phyloP scores from a whole-genome alignment of 2,797 vertebrate genomes.

The Microctenopoma steveboyesi region DNA sequence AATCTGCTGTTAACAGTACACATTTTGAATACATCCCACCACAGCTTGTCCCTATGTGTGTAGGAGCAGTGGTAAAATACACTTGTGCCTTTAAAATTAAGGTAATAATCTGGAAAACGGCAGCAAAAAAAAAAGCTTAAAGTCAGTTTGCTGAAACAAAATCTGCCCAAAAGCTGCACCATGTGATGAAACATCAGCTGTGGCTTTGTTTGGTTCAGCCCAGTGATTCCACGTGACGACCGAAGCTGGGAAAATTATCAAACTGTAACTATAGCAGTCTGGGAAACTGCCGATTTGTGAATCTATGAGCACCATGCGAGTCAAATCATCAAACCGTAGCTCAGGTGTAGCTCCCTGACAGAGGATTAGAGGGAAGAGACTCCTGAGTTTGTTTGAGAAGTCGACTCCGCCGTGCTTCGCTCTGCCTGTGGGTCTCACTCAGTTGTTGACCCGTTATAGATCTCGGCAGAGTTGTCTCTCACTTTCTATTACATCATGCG shows the following conservation, averaged over 20 bases:
- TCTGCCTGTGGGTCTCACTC: conserved; percentile 42
- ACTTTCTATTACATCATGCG: conserved; percentile 43
- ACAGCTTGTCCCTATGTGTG: not conserved
- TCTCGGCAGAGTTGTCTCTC: conserved; percentile 32
- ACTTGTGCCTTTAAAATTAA: not conserved
- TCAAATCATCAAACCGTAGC: conserved; percentile 33
- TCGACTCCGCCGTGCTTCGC: conserved; percentile 25
- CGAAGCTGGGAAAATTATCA: conserved; percentile 1
- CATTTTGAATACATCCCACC: not conserved
- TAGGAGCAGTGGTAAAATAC: not conserved
- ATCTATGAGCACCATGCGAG: conserved; percentile 22
- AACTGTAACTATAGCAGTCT: not conserved
- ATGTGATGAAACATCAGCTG: conserved; percentile 17
- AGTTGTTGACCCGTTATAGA: conserved; percentile 51
- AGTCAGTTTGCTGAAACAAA: not conserved
- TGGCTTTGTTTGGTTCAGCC: not conserved
- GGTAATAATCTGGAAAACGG: not conserved
- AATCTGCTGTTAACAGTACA: no score
- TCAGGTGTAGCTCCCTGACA: conserved; percentile 46
- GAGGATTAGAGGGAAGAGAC: conserved; percentile 44
- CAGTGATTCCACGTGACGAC: conserved; percentile 14
- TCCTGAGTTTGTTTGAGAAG: conserved; percentile 38
- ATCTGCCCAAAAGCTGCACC: conserved; percentile 2
- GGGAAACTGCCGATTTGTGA: conserved; percentile 44
- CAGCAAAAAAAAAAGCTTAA: conserved; percentile 1